Base-by-base conservation (phyloP, 1,140 invertebrate genomes). In the Acromyrmex echinatior region DNA sequence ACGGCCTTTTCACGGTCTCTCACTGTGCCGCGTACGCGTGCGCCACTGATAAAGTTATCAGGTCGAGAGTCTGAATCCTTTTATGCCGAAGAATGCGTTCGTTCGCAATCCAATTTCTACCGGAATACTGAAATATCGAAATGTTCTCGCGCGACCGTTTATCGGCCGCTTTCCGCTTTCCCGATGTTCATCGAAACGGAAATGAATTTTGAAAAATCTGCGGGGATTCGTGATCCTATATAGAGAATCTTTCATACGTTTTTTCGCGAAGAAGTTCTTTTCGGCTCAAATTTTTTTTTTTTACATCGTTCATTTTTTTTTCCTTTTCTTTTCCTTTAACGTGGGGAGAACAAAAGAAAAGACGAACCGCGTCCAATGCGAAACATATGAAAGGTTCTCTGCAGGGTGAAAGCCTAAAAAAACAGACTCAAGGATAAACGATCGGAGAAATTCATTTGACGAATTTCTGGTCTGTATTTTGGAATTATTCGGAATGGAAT, bases 31-130 rank as follows among this genome's bases (percentile, higher is more conserved):
- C 62, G 62, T 14, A 18, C 21, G 73, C 49, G n/a, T 18, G 21
- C 35, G 51, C 14, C 31, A 6, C 6, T 21, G 70, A 60, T 62
- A 31, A 74, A 63, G 56, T 62, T 74, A 84, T 74, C 58, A 74
- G 39, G 80, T 62, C 80, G 70, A 35, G 25, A 73, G 56, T 12
- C 49, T 31, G 56, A 60, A 62, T 60, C 66, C n/a, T 74, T 62
- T 82, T 62, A 51, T n/a, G 16, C 9, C 35, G 6, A 6, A 14
- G 25, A 73, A 82, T n/a, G 31, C 21, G 35, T 3, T 63, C 21
- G 21, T 35, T 35, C 56, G 35, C 80, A n/a, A 58, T 49, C 21
- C 66, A 82, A 74, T 63, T 68, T 68, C 63, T 63, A n/a, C 49
- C 16, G 31, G 31, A 56, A 53, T 39, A 39, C 39, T 45, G 28